A percentile compares a stretch with the other conserved stretches of the same genome.
These are phyloP conservation scores for Scortum barcoo DNA, from an alignment of 2,113 vertebrate species.

Conservation along the genomic window DNA sequence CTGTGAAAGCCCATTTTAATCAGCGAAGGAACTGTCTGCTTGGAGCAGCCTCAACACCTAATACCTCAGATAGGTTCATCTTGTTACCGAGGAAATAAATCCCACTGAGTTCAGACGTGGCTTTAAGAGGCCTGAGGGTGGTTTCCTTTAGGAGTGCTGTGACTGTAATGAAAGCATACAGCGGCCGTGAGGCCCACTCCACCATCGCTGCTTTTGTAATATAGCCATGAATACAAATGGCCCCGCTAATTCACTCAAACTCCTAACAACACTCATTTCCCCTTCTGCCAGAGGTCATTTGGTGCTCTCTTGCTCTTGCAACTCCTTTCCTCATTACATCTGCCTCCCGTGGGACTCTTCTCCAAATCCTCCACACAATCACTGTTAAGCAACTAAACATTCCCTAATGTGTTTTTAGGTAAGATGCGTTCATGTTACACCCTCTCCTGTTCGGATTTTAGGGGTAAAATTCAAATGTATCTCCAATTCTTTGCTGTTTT, in stretches of 20 bases:
- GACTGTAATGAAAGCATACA: conserved; percentile 50
- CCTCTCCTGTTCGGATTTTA: conserved; percentile 14
- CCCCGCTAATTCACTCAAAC: conserved; percentile 60
- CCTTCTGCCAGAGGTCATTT: conserved; percentile 64
- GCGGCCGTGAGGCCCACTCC: conserved; percentile 22
- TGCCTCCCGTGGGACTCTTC: conserved; percentile 40
- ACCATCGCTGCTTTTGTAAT: conserved; percentile 54
- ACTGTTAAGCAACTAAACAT: conserved; percentile 24
- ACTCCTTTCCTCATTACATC: conserved; percentile 46
- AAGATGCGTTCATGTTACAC: conserved; percentile 9
- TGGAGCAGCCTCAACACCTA: conserved; percentile 51
- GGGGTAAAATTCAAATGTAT: background rate
- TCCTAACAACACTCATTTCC: conserved; percentile 65
- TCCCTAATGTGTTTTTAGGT: conserved; percentile 22
- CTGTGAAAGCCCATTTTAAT: conserved; percentile 64
- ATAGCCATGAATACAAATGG: conserved; percentile 69
- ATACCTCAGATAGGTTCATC: conserved; percentile 66
- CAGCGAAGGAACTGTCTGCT: conserved; percentile 36
- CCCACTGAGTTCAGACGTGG: conserved; percentile 54
- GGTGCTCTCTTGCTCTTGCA: conserved; percentile 42
- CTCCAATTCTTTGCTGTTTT: background rate
- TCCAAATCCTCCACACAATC: conserved; percentile 40
- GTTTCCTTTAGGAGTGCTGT: conserved; percentile 39
- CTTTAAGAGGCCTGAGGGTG: conserved; percentile 51
- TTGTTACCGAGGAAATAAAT: conserved; percentile 71